phyloP scores from a whole-genome alignment of 2,113 vertebrate genomes.

The Rhizomys pruinosus region DNA sequence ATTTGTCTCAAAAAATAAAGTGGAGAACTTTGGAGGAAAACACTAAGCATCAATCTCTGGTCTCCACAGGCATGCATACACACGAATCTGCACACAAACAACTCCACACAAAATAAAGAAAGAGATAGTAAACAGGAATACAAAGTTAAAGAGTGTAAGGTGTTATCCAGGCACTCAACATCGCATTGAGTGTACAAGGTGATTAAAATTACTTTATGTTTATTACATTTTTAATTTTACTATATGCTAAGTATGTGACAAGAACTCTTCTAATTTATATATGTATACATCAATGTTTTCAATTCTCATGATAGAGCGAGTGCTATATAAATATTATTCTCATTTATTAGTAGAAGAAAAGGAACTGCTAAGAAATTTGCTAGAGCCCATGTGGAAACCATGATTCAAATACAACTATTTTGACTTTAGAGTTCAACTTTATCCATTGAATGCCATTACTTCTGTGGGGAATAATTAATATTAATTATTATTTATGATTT shows the following conservation, averaged over 20 bases:
- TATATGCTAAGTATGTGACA: not conserved
- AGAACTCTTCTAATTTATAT: not conserved
- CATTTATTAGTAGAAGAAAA: not conserved
- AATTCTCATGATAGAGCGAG: no score
- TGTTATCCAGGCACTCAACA: not conserved
- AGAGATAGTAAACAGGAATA: not conserved
- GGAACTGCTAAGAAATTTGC: not conserved
- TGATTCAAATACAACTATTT: slow-evolving; percentile 8
- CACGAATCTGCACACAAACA: not conserved
- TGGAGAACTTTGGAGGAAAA: not conserved
- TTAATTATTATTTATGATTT: not conserved
- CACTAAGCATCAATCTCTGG: not conserved
- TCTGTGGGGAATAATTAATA: not conserved
- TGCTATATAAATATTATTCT: not conserved
- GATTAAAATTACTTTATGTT: slow-evolving; percentile 36
- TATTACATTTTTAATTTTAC: not conserved
- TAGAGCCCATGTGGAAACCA: not conserved
- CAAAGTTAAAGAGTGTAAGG: slow-evolving; percentile 25
- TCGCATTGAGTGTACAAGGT: not conserved
- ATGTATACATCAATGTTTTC: not conserved
- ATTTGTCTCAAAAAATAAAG: not conserved
- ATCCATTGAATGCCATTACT: not conserved
- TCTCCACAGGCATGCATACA: not conserved
- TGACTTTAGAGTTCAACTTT: not conserved
- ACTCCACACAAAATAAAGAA: not conserved